A percentile compares a stretch with the other conserved stretches of the same genome.
Evolutionary conservation across 2,888 invertebrate genomes (phyloP).

Genomic region (Heteromurus nitidus): DNA sequence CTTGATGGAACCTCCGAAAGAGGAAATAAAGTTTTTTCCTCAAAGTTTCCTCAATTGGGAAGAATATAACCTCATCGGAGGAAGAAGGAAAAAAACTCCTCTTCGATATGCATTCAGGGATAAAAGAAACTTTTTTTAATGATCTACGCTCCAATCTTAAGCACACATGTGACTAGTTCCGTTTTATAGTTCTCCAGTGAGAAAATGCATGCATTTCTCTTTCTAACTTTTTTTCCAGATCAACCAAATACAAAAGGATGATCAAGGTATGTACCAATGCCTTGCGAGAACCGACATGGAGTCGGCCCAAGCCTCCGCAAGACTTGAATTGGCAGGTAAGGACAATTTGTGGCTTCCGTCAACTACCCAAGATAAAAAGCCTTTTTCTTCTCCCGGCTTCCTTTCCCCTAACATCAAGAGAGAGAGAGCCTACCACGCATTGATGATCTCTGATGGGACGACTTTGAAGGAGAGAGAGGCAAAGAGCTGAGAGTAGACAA

Average conservation of each 20-base stretch:
- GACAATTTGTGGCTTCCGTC: conserved; percentile 61
- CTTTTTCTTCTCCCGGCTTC: conserved; percentile 7
- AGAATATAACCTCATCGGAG: background rate
- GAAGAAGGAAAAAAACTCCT: conserved; percentile 10
- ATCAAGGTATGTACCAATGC: conserved; percentile 72
- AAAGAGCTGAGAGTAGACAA: no score
- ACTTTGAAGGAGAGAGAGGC: no score
- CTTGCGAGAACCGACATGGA: conserved; percentile 68
- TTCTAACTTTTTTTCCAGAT: conserved; percentile 67
- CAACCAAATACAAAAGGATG: conserved; percentile 71
- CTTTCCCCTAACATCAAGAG: conserved; percentile 29
- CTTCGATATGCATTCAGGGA: conserved; percentile 20
- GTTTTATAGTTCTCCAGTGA: background rate
- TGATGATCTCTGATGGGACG: no score
- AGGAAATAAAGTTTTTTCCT: conserved; percentile 36
- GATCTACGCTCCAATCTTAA: conserved; percentile 11
- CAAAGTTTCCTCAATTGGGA: conserved; percentile 25
- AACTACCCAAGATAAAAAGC: background rate
- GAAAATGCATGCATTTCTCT: conserved; percentile 1
- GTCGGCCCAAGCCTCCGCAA: conserved; percentile 66
- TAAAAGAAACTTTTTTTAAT: conserved; percentile 38
- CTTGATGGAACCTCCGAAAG: conserved; percentile 9
- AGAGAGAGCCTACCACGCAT: no score
- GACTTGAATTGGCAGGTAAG: conserved; percentile 73
- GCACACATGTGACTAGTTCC: background rate